Base-by-base conservation (phyloP, 2,797 vertebrate species). In the Gadopsis bispinosus region DNA sequence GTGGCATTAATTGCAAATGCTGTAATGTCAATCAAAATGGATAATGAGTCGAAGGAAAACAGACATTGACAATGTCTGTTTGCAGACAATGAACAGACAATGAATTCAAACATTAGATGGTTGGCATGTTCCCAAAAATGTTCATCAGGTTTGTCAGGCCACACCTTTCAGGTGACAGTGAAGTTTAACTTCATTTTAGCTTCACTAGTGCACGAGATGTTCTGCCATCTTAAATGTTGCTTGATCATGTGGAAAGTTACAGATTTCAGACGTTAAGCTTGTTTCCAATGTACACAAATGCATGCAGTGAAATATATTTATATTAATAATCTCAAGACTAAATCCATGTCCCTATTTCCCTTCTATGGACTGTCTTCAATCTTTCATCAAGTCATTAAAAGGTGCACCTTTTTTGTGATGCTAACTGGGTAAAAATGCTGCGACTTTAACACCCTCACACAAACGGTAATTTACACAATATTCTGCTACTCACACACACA, bases 361-460 rank as follows among this genome's bases (percentile, higher is more conserved):
- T 35, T 47, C 17, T 50, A 4, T 50, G 11, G 26, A 19, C 19
- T 62, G 43, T 9, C 31, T 60, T 75, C 43, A 50, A 11, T 75
- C 74, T 81, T 33, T 83, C 78, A 77, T 39, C 53, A 33, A 48
- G 22, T 58, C 43, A 29, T 62, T 68, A 35, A 76, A 35, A 37
- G 47, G 47, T 14, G 22, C 73, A 73, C 69, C 74, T 71, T 73
- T 43, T 78, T 79, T 83, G 67, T 77, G 47, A 48, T 6, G 63
- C 53, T 80, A 84, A 83, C 71, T 80, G 73, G 77, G 82, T 85
- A 73, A 87, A 59, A 78, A 66, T 58, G 10, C 31, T 61, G 45
- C 29, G 59, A 83, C 55, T 68, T 58, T 13, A 50, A 63, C 72
- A 71, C 77, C 59, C 54, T 53, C 41, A 67, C 53, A 75, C 67